These are phyloP conservation scores for Erythrocebus patas DNA, from an alignment of 2,113 vertebrate species.

Conservation along the genomic window DNA sequence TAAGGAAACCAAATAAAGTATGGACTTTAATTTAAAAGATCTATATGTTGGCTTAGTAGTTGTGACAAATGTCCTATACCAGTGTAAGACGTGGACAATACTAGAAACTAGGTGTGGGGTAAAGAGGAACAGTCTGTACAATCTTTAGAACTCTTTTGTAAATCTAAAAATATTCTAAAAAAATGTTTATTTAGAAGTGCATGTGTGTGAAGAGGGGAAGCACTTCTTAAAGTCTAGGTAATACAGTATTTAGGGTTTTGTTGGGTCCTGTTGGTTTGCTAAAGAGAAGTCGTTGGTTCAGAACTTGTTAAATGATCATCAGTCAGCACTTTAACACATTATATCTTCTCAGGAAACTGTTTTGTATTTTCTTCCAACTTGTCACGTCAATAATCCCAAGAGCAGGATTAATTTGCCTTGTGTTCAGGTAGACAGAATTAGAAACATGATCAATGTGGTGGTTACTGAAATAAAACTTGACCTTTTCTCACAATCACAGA, in stretches of 20 bases:
- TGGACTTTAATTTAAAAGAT: background rate
- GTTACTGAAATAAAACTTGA: background rate
- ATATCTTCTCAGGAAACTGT: background rate
- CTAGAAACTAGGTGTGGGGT: background rate
- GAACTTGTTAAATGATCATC: background rate
- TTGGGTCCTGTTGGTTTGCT: background rate
- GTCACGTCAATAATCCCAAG: background rate
- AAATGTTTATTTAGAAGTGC: background rate
- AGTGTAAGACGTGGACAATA: background rate
- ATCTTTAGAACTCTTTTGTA: background rate
- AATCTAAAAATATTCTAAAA: background rate
- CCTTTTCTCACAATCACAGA: background rate
- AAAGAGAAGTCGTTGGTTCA: background rate
- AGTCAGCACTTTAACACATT: background rate
- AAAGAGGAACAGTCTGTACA: background rate
- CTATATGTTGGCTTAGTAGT: background rate
- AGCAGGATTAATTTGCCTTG: constrained; percentile 34
- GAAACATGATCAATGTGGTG: background rate
- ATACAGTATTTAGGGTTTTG: background rate
- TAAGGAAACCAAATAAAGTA: background rate
- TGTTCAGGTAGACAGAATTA: constrained; percentile 28
- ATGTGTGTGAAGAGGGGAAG: accelerated
- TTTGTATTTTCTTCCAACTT: constrained; percentile 18
- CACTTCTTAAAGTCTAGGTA: background rate
- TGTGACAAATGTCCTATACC: background rate